Evolutionary conservation across 2,797 vertebrate genomes (phyloP).

Genomic region (Mormyrops boulengeri): DNA sequence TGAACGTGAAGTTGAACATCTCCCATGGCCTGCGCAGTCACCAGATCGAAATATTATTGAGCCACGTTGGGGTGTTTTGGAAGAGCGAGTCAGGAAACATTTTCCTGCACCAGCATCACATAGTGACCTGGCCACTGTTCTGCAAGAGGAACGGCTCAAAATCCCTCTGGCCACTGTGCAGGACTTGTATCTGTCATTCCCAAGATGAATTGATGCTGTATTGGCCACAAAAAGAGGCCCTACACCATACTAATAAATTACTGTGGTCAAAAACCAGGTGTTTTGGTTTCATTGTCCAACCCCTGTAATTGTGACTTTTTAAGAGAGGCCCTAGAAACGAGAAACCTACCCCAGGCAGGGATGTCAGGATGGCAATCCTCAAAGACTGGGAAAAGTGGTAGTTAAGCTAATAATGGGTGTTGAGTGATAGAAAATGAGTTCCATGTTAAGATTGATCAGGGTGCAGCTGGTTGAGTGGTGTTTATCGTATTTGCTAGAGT

Average conservation of each 20-base stretch:
- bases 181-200: background rate
- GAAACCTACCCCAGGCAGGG: background rate
- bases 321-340: background rate
- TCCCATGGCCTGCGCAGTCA: background rate
- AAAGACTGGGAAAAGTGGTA: conserved; percentile 14
- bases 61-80: background rate
- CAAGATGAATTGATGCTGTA: background rate
- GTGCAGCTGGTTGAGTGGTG: background rate
- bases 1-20: background rate
- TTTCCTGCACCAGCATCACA: background rate
- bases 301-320: background rate
- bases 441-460: background rate
- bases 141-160: background rate
- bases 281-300: background rate
- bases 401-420: conserved; percentile 40
- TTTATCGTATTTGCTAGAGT: background rate
- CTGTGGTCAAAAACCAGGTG: background rate
- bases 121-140: background rate
- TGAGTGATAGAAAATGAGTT: conserved; percentile 32
- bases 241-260: background rate
- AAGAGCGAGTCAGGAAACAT: background rate
- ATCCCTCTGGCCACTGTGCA: background rate
- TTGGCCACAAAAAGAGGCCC: background rate
- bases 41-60: background rate
- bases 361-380: conserved; percentile 27